Evolutionary conservation across 2,113 vertebrate genomes (phyloP), one percentile per base, ranked within the genome.

Genomic region (Noturus placidus): DNA sequence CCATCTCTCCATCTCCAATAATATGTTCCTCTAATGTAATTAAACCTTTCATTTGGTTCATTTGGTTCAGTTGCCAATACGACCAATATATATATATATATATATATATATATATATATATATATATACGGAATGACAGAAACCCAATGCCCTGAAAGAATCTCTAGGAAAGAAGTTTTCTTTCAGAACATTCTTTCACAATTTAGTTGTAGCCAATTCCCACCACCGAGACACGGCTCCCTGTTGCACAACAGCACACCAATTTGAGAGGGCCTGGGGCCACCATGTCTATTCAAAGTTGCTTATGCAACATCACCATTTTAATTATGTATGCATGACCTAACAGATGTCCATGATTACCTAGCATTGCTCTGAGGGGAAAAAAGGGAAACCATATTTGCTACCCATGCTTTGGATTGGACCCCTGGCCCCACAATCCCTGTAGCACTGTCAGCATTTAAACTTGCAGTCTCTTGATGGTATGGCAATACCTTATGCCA

Each of bases 251-350:
- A 78, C 46, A 50, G 25, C 30, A n/a, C 35, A 57, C 9, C n/a
- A 33, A 57, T 80, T 33, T 35, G 30, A 57, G 1, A 81, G 30
- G 10, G n/a, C 54, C 17, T 59, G 54, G 11, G 52, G 77, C 77
- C 54, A 81, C 30, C 30, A 35, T 19, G 11, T 35, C 54, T 35
- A 81, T 22, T 35, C 20, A 52, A 81, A 57, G 4, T 57, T 52
- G 9, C 78, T 38, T 81, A 35, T 59, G 20, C 54, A 38, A 2
- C 78, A 57, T 57, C 30, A 81, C 19, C 15, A 81, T 59, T 59
- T 81, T 35, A 57, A 59, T 81, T 35, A 59, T 5, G 54, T 59
- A 81, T 81, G 30, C 78, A 35, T 80, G 77, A 80, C 77, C 77
- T 80, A 33, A 30, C 15, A 57, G 17, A 33, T 80, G n/a, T 57